These are phyloP conservation scores for Rhadina sibilatrix DNA, from an alignment of 2,113 vertebrate genomes.

Conservation along the genomic window DNA sequence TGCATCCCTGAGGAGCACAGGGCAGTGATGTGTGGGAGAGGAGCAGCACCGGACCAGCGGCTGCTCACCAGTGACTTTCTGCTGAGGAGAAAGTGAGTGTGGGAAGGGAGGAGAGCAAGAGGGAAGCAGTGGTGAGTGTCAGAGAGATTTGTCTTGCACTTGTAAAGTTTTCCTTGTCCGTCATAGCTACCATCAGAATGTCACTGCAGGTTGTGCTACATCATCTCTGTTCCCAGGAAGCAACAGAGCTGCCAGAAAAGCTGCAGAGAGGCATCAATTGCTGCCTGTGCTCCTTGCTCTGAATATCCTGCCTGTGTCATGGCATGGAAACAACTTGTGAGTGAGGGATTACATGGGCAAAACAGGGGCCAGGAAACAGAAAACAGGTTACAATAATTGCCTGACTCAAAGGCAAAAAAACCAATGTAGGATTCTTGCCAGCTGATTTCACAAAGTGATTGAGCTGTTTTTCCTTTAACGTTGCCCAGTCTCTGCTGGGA, in stretches of 20 bases:
- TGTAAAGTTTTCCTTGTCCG: not conserved
- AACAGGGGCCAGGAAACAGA: not conserved
- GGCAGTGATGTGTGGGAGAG: not conserved
- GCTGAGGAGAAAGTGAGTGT: not conserved
- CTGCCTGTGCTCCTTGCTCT: not conserved
- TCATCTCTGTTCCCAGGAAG: not conserved
- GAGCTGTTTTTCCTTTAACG: not conserved
- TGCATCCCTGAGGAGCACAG: not conserved
- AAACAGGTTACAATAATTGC: not conserved
- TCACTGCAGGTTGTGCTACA: not conserved
- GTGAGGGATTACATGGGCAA: not conserved
- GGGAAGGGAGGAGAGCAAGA: not conserved
- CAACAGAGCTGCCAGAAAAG: not conserved
- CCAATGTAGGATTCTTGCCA: not conserved
- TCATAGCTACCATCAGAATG: fast-evolving
- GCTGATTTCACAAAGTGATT: not conserved
- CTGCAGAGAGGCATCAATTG: fast-evolving
- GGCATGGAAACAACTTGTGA: not conserved
- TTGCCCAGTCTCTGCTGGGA: not conserved
- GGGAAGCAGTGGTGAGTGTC: not conserved
- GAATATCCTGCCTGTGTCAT: not conserved
- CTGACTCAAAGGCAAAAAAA: not conserved
- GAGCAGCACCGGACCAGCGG: fast-evolving
- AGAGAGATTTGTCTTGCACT: not conserved
- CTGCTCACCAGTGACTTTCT: not conserved